Percentiles rank a stretch among this genome's conserved stretches.
phyloP scores from a whole-genome alignment of 2,888 invertebrate species.

The Beris morrisii region DNA sequence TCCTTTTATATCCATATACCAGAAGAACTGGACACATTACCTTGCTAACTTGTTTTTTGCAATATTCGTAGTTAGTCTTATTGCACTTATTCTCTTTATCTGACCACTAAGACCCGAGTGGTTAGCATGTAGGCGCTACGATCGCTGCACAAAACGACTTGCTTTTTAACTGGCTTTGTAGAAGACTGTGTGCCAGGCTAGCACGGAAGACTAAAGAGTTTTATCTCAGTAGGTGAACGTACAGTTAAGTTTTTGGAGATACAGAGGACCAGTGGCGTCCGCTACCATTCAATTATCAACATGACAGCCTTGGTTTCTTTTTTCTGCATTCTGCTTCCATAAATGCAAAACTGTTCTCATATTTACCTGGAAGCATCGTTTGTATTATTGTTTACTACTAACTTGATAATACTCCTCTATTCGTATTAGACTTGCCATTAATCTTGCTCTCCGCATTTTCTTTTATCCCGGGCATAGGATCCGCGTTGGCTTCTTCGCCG shows the following conservation, averaged over 20 bases:
- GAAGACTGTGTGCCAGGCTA: background rate
- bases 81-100: too few species aligned
- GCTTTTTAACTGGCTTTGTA: background rate
- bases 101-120: background rate
- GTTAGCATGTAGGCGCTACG: background rate
- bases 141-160: background rate
- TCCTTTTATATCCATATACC: too few species aligned
- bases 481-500: too few species aligned
- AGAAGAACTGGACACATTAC: too few species aligned
- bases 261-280: background rate
- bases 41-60: too few species aligned
- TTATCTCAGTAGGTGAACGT: slow-evolving; percentile 8
- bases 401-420: too few species aligned
- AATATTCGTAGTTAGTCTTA: too few species aligned
- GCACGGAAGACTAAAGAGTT: too few species aligned
- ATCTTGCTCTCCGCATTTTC: slow-evolving; percentile 11
- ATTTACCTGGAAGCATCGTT: slow-evolving; percentile 22
- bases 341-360: slow-evolving; percentile 7
- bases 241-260: slow-evolving; percentile 15
- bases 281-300: slow-evolving; percentile 18
- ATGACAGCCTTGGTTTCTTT: background rate
- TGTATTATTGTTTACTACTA: background rate
- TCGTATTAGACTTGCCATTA: slow-evolving; percentile 12
- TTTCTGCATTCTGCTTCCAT: background rate
- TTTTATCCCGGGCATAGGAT: too few species aligned